These are phyloP conservation scores for Eclectus roratus DNA, from an alignment of 2,113 vertebrate genomes.

Conservation along the genomic window DNA sequence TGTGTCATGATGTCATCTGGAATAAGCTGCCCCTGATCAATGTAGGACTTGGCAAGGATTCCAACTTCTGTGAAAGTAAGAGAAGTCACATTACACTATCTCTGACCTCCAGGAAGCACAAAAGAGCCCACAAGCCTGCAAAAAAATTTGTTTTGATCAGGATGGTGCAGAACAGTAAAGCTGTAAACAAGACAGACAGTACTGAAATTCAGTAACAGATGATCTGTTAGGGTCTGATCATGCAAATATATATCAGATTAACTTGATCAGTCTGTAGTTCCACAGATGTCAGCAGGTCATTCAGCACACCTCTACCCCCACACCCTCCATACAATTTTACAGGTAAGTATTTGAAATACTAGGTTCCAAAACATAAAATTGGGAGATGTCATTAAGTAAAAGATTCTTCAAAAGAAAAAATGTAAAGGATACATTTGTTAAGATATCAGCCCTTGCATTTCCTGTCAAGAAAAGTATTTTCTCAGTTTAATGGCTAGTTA, in stretches of 20 bases:
- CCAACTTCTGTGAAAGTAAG: constrained; percentile 83
- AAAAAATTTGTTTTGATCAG: not conserved
- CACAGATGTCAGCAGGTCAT: not conserved
- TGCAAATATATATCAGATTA: not conserved
- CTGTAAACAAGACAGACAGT: not conserved
- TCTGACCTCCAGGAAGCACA: not conserved
- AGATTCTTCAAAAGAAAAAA: not conserved
- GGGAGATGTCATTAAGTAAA: not conserved
- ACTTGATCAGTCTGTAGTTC: not conserved
- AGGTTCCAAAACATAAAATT: not conserved
- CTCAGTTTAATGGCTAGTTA: not conserved
- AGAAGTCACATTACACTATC: not conserved
- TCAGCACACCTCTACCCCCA: not conserved
- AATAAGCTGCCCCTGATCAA: constrained; percentile 91
- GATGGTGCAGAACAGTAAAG: rapidly evolving
- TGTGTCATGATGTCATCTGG: constrained; percentile 93
- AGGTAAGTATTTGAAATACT: not conserved
- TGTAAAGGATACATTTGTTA: not conserved
- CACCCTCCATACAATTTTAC: not conserved
- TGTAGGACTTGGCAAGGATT: constrained; percentile 90
- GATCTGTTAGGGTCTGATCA: not conserved
- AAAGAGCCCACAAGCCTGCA: not conserved
- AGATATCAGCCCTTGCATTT: not conserved
- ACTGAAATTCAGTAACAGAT: not conserved
- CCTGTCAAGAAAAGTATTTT: not conserved